phyloP scores from a whole-genome alignment of 2,113 vertebrate species.

The Todiramphus saurophagus region DNA sequence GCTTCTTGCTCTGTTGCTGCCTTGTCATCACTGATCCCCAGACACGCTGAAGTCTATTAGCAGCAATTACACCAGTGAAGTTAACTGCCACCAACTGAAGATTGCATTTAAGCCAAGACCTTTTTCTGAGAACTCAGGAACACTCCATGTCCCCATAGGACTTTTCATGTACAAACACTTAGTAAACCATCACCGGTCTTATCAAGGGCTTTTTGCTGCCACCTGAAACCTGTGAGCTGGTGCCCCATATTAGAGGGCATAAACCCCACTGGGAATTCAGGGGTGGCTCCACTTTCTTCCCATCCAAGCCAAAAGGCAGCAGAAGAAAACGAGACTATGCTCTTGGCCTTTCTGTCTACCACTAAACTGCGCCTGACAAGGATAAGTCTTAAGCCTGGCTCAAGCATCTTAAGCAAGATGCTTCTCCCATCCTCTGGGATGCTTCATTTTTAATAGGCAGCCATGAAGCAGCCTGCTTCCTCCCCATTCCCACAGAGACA shows the following conservation, averaged over 20 bases:
- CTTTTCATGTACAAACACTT: not conserved
- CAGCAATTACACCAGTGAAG: not conserved
- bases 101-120: not conserved
- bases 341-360: not conserved
- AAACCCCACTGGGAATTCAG: not conserved
- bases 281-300: not conserved
- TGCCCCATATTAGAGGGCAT: fast-evolving
- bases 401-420: not conserved
- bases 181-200: not conserved
- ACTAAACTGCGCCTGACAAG: not conserved
- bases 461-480: not conserved
- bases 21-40: not conserved
- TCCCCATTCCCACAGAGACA: not conserved
- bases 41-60: not conserved
- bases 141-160: fast-evolving
- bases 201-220: not conserved
- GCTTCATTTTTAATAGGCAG: not conserved
- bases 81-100: not conserved
- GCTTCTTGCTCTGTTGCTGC: not conserved
- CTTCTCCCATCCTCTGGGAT: not conserved
- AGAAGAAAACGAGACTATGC: not conserved
- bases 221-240: not conserved
- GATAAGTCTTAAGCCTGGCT: not conserved
- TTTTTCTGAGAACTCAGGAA: not conserved
- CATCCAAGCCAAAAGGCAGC: not conserved